Evolutionary conservation across 2,888 invertebrate species (phyloP), one percentile per base, ranked within the genome.

Genomic region (Melipona beecheii): DNA sequence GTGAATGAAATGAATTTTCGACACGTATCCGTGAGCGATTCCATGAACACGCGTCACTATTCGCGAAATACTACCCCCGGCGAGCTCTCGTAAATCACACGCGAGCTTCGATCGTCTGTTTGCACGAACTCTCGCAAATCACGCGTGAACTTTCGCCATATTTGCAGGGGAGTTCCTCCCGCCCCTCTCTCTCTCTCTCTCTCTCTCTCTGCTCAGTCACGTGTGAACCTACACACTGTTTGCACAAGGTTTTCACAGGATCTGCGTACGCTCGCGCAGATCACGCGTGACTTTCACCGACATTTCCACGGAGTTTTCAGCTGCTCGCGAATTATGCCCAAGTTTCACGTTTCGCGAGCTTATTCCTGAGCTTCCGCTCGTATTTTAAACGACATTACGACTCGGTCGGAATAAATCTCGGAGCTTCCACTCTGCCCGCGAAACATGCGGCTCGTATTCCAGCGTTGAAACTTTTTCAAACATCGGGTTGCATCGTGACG

Each of bases 311-410:
- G 36, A 80, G 66, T 66, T 70, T 60, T 52, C 31, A 77, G 43
- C 43, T 43, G 9, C 43, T 50, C 64, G n/a, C 43, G 54, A 75
- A 66, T 69, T 70, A 76, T 76, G 62, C 76, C 43, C 78, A n/a
- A 27, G 68, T 56, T 68, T 60, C 43, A 4, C 68, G 52, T 21
- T 36, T 15, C n/a, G 15, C 6, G 36, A 43, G 9, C 43, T 31
- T 19, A 65, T 24, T 43, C 36, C 27, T 24, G 11, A 49, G 24
- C 49, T 36, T n/a, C 6, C 64, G 4, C n/a, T 27, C 27, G 21
- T 27, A 13, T 27, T 27, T 27, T 69, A 21, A 31, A 65, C 27
- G 27, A 43, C 9, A 11, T 58, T 9, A 31, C 15, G 19, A 74
- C 36, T 43, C 1, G n/a, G 31, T 19, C 6, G 5, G 52, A 54